A percentile compares a stretch with the other conserved stretches of the same genome.
Evolutionary conservation across 2,888 invertebrate genomes (phyloP).

Genomic region (Caenorhabditis becei): DNA sequence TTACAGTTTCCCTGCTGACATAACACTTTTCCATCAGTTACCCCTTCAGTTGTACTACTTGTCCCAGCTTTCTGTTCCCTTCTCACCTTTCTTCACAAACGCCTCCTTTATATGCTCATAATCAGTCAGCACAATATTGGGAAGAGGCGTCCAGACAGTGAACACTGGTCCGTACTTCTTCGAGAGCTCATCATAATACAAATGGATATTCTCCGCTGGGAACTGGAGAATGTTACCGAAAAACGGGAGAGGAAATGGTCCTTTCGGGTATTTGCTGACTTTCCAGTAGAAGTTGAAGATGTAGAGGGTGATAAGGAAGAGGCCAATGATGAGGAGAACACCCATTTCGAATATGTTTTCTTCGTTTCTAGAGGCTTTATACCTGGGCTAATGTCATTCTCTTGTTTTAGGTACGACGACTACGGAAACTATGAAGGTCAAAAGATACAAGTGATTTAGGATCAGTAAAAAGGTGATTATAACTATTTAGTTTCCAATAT

Average conservation of each 20-base stretch:
- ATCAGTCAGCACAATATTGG: slow-evolving; percentile 62
- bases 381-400: no score
- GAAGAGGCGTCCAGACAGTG: slow-evolving; percentile 71
- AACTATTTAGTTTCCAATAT: no score
- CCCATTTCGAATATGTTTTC: no score
- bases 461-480: no score
- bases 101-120: slow-evolving; percentile 70
- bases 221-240: slow-evolving; percentile 64
- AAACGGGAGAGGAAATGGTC: slow-evolving; percentile 64
- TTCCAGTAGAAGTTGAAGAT: slow-evolving; percentile 60
- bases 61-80: neutral
- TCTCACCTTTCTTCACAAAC: slow-evolving; percentile 52
- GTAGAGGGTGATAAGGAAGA: slow-evolving; percentile 32
- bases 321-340: slow-evolving; percentile 2
- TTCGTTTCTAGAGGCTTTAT: no score
- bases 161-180: slow-evolving; percentile 72
- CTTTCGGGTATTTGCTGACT: slow-evolving; percentile 67
- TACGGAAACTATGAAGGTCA: no score
- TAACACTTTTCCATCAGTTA: no score
- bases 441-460: no score
- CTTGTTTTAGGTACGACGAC: no score
- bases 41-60: no score
- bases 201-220: slow-evolving; percentile 49
- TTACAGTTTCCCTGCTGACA: no score
- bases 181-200: slow-evolving; percentile 44